phyloP scores from a whole-genome alignment of 2,888 invertebrate species.

The Drosophila ezoana region DNA sequence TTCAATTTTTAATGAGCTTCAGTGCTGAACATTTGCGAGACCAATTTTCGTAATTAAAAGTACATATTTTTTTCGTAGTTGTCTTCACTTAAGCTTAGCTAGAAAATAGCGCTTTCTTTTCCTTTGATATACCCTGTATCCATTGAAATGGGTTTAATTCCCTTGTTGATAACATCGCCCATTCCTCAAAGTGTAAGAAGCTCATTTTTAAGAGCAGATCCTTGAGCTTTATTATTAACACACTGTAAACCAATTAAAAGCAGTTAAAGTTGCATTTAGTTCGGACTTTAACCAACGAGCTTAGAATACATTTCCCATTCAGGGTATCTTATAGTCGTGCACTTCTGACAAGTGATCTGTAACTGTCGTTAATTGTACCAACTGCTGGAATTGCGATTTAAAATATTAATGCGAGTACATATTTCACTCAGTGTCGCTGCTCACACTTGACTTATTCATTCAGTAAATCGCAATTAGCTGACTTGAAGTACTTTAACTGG shows the following conservation, averaged over 20 bases:
- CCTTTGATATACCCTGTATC: not conserved
- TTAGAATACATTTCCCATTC: too few relatives aligned
- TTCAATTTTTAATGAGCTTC: constrained; percentile 4
- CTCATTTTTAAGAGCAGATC: too few relatives aligned
- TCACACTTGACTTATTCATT: constrained; percentile 5
- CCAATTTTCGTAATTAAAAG: constrained; percentile 29
- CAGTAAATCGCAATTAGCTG: constrained; percentile 19
- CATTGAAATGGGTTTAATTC: too few relatives aligned
- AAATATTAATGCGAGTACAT: constrained; percentile 39
- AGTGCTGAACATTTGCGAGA: constrained; percentile 3
- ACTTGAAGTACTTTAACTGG: not conserved
- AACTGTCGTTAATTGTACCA: constrained; percentile 16
- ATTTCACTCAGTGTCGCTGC: constrained; percentile 11
- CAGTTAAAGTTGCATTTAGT: too few relatives aligned
- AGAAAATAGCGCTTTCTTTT: not conserved
- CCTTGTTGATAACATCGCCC: too few relatives aligned
- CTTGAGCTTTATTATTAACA: too few relatives aligned
- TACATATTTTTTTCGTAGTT: constrained; percentile 3
- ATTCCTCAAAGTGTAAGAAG: too few relatives aligned
- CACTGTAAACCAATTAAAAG: too few relatives aligned
- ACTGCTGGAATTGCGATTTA: constrained; percentile 28
- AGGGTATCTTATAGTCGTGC: too few relatives aligned
- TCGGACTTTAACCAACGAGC: too few relatives aligned
- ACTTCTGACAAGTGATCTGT: too few relatives aligned
- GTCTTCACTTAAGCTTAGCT: not conserved